Conservation (phyloP, 2,888 invertebrate species). For the Agapetus fuscipes region DNA sequence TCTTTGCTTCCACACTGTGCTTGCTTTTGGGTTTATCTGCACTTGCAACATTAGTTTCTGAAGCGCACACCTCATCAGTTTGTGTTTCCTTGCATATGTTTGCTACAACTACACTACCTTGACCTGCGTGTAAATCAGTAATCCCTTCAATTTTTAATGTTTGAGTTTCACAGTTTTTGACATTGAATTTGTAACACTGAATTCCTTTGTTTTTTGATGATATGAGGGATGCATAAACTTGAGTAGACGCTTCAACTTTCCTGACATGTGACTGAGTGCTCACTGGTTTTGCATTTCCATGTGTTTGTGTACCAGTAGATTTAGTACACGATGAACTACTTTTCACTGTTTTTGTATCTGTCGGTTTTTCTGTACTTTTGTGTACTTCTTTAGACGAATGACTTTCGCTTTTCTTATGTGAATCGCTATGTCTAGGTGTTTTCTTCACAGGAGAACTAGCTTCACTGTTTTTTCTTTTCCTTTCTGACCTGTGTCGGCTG, state of each 20-base stretch:
- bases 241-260: slow-evolving; percentile 15
- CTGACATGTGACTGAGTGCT: slow-evolving; percentile 14
- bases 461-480: background rate
- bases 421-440: no score
- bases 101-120: background rate
- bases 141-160: slow-evolving; percentile 4
- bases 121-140: background rate
- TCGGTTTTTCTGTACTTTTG: no score
- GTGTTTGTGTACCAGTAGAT: no score
- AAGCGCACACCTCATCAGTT: slow-evolving; percentile 21
- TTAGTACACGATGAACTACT: no score
- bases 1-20: slow-evolving; percentile 22
- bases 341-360: no score
- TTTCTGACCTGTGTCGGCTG: no score
- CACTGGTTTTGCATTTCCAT: background rate
- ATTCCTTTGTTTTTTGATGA: slow-evolving; percentile 17
- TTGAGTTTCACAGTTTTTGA: slow-evolving; percentile 11
- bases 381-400: no score
- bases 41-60: slow-evolving; percentile 22
- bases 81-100: slow-evolving; percentile 21
- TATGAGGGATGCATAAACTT: slow-evolving; percentile 19
- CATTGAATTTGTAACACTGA: slow-evolving; percentile 5
- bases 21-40: slow-evolving; percentile 12
- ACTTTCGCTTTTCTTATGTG: no score
- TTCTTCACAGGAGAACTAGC: no score